Percentiles rank a stretch among this genome's conserved stretches.
Evolutionary conservation across 2,113 vertebrate species (phyloP).

Genomic region (Pitta sordida): DNA sequence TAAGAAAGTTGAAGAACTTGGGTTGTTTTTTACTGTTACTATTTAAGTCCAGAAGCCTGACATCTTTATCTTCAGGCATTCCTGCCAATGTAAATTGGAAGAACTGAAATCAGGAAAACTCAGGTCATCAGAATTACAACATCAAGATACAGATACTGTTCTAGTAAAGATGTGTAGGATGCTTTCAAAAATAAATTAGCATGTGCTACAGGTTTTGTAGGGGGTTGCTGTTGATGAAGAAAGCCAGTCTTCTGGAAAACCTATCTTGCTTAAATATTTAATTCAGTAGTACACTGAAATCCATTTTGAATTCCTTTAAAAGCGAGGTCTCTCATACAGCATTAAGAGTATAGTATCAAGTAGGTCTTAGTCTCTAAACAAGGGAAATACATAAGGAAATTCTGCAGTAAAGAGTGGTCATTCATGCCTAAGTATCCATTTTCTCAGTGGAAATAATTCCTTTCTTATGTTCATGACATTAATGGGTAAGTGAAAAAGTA

Average conservation of each 20-base stretch:
- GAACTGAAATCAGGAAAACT: neutral
- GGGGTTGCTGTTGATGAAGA: neutral
- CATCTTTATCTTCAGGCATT: neutral
- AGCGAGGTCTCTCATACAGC: neutral
- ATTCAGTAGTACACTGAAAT: neutral
- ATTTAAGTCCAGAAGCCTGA: neutral
- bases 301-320: neutral
- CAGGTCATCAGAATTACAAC: neutral
- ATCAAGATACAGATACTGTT: neutral
- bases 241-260: neutral
- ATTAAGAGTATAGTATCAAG: neutral
- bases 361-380: neutral
- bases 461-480: neutral
- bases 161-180: neutral
- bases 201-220: neutral
- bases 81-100: neutral
- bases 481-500: neutral
- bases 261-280: neutral
- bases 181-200: neutral
- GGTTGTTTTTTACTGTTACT: neutral
- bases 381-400: neutral
- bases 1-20: neutral
- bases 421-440: neutral
- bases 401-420: neutral
- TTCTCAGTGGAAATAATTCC: neutral